Evolutionary conservation across 2,113 vertebrate genomes (phyloP).

Genomic region (Seriola quinqueradiata): DNA sequence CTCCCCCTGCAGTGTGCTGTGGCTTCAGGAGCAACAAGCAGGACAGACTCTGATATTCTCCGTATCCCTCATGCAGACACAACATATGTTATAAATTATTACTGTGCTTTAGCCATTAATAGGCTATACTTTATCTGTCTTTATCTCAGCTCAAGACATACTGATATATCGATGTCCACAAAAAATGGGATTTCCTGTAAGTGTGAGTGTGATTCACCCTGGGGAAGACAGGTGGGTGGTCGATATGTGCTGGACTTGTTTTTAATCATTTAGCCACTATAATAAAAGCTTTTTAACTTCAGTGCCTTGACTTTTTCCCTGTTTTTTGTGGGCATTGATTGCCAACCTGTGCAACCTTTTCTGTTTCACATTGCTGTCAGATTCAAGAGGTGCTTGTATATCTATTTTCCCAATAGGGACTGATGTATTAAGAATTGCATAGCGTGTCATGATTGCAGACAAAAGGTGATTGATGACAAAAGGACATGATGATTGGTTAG

Average conservation of each 20-base stretch:
- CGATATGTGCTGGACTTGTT: neutral
- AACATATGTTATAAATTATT: neutral
- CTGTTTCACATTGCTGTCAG: neutral
- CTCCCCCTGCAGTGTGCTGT: neutral
- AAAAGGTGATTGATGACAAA: neutral
- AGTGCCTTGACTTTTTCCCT: neutral
- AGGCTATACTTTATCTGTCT: neutral
- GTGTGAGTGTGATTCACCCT: neutral
- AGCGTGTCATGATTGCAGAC: neutral
- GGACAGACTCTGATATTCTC: slow-evolving; percentile 1
- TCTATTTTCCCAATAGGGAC: neutral
- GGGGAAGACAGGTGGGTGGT: neutral
- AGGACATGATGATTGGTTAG: neutral
- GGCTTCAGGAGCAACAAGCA: slow-evolving; percentile 8
- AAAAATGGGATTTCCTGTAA: neutral
- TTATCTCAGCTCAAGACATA: neutral
- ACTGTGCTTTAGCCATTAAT: neutral
- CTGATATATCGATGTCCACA: neutral
- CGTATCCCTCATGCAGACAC: neutral
- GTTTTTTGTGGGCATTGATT: neutral
- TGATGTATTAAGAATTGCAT: neutral
- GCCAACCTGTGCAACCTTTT: neutral
- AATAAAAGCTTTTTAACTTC: neutral
- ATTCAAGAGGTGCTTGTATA: neutral
- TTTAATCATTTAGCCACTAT: neutral